Percentiles rank a stretch among this genome's conserved stretches.
Conservation (phyloP, 2,888 invertebrate genomes). For the Diarsia mendica region DNA sequence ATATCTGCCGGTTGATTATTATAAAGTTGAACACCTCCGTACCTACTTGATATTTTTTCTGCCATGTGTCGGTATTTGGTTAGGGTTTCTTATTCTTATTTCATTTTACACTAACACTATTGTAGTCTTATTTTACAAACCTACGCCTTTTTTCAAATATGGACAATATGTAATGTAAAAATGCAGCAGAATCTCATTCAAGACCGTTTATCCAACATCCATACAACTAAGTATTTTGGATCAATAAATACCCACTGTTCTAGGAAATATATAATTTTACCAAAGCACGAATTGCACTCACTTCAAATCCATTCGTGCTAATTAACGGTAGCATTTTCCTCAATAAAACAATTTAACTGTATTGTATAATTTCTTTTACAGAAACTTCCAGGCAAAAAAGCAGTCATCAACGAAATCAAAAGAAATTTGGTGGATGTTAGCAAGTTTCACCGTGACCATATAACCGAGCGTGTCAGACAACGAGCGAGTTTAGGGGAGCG, state of each 20-base stretch:
- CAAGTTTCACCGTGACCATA: conserved; percentile 70
- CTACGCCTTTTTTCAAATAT: too few relatives aligned
- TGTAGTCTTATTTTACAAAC: background rate
- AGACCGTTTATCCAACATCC: conserved; percentile 1
- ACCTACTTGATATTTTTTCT: too few relatives aligned
- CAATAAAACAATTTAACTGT: background rate
- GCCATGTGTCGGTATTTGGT: too few relatives aligned
- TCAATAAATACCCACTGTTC: background rate
- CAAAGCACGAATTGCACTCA: background rate
- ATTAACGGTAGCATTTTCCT: conserved; percentile 1
- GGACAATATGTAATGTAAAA: background rate
- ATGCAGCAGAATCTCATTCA: conserved; percentile 4
- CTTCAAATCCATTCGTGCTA: background rate
- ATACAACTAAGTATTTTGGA: background rate
- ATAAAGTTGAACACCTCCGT: too few relatives aligned
- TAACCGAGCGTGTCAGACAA: conserved; percentile 61
- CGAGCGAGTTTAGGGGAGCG: conserved; percentile 38
- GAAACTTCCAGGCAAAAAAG: conserved; percentile 74
- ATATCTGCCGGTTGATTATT: too few relatives aligned
- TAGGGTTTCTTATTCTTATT: too few relatives aligned
- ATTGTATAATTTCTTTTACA: conserved; percentile 49
- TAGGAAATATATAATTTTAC: background rate
- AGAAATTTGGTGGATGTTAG: conserved; percentile 79
- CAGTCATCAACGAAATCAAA: conserved; percentile 83
- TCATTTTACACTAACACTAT: too few relatives aligned